Percentiles rank a stretch among this genome's conserved stretches.
phyloP scores from a whole-genome alignment of 2,888 invertebrate species.

The Coleophora deauratella region DNA sequence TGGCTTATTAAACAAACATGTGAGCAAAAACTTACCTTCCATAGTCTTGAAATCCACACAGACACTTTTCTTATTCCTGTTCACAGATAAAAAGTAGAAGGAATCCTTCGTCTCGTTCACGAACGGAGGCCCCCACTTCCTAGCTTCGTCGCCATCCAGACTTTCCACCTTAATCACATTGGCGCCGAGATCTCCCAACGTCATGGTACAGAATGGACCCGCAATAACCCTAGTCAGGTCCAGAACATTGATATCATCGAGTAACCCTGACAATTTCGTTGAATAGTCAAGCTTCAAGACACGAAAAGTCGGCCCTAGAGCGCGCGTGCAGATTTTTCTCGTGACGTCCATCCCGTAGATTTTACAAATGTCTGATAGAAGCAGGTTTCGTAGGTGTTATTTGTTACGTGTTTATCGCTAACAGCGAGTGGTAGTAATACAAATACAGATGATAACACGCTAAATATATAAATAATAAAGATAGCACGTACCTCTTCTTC shows the following conservation, averaged over 20 bases:
- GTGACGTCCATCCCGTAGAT: conserved; percentile 25
- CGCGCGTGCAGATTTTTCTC: conserved; percentile 19
- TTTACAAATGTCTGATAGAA: neutral
- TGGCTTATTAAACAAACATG: too few relatives aligned
- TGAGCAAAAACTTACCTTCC: conserved; percentile 61
- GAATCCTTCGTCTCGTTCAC: conserved; percentile 77
- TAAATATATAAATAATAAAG: conserved; percentile 16
- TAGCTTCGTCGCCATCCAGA: conserved; percentile 87
- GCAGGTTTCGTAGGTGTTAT: too few relatives aligned
- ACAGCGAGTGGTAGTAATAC: conserved; percentile 28
- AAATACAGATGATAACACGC: conserved; percentile 45
- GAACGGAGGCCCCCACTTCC: conserved; percentile 96
- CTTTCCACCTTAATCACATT: conserved; percentile 94
- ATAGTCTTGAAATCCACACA: conserved; percentile 86
- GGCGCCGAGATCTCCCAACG: conserved; percentile 93
- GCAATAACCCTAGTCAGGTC: conserved; percentile 92
- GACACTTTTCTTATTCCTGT: conserved; percentile 95
- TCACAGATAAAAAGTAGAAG: conserved; percentile 89
- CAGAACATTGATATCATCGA: conserved; percentile 81
- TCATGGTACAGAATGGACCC: conserved; percentile 96
- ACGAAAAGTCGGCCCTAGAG: conserved; percentile 21
- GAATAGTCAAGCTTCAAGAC: conserved; percentile 27
- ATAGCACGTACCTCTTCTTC: conserved; percentile 50
- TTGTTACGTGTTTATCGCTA: conserved; percentile 6
- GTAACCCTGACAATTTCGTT: conserved; percentile 63